Percentiles rank a stretch among this genome's conserved stretches.
These are phyloP conservation scores for Pelobates cultripes DNA, from an alignment of 2,797 vertebrate genomes.

Conservation along the genomic window DNA sequence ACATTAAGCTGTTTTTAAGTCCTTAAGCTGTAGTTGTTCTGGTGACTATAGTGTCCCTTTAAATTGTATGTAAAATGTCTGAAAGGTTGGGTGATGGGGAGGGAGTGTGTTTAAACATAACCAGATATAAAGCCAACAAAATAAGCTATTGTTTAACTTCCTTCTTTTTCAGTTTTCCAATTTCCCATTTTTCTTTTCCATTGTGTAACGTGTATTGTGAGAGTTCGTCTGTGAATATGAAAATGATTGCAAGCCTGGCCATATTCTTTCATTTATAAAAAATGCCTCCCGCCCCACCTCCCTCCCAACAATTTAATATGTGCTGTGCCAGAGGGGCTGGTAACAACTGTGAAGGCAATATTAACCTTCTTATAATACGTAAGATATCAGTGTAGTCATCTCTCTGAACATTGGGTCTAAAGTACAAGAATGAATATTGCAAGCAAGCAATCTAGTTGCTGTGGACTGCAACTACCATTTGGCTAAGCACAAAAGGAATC, in stretches of 20 bases:
- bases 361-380: not conserved
- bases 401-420: too few species aligned
- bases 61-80: not conserved
- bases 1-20: too few species aligned
- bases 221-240: conserved; percentile 3
- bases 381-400: too few species aligned
- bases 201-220: conserved; percentile 5
- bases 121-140: not conserved
- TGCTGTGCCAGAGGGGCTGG: conserved; percentile 6
- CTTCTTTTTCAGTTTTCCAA: conserved; percentile 11
- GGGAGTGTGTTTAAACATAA: not conserved
- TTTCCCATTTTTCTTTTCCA: not conserved
- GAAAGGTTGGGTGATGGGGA: not conserved
- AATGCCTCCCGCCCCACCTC: not conserved
- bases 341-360: not conserved
- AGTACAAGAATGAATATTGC: too few species aligned
- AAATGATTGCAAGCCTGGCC: conserved; percentile 6
- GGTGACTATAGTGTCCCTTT: too few species aligned
- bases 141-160: conserved; percentile 20
- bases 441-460: too few species aligned
- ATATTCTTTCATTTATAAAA: conserved; percentile 2
- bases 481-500: too few species aligned
- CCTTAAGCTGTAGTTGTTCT: too few species aligned
- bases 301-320: not conserved
- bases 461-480: too few species aligned